These are phyloP conservation scores for Ceyx melanurus DNA, from an alignment of 2,113 vertebrate genomes.

Conservation along the genomic window DNA sequence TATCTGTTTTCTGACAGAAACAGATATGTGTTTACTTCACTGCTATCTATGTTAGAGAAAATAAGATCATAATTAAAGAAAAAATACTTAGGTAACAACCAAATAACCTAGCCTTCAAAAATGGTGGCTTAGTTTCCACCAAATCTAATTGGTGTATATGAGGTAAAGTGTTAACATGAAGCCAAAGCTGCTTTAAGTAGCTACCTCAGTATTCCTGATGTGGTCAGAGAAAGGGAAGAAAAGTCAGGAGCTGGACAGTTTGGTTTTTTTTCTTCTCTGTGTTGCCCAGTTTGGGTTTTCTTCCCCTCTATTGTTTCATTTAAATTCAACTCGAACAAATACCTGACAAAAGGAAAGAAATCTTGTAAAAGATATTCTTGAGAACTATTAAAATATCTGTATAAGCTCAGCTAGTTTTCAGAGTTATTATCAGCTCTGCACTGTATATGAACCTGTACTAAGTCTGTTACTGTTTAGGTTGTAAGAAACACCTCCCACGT, in stretches of 20 bases:
- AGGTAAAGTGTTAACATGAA: background rate
- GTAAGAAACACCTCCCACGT: constrained; percentile 83
- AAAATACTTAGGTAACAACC: background rate
- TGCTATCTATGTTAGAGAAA: background rate
- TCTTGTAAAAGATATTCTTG: too few species aligned
- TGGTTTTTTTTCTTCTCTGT: too few species aligned
- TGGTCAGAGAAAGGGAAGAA: too few species aligned
- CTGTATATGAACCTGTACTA: background rate
- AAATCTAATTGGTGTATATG: background rate
- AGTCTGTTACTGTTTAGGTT: constrained; percentile 77
- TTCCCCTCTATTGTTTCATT: too few species aligned
- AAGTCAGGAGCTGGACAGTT: too few species aligned
- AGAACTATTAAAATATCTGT: too few species aligned
- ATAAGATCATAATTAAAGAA: background rate
- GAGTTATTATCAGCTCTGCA: background rate
- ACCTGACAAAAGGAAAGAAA: too few species aligned
- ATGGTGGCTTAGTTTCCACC: background rate
- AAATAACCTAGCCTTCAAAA: background rate
- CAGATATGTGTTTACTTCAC: background rate
- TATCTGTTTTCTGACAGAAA: background rate
- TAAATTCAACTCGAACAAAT: too few species aligned
- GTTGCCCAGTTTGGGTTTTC: too few species aligned
- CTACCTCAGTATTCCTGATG: too few species aligned
- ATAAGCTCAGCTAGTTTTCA: background rate
- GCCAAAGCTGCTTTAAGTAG: too few species aligned